Evolutionary conservation across 2,797 vertebrate species (phyloP).

Genomic region (Premnoplex brunnescens): DNA sequence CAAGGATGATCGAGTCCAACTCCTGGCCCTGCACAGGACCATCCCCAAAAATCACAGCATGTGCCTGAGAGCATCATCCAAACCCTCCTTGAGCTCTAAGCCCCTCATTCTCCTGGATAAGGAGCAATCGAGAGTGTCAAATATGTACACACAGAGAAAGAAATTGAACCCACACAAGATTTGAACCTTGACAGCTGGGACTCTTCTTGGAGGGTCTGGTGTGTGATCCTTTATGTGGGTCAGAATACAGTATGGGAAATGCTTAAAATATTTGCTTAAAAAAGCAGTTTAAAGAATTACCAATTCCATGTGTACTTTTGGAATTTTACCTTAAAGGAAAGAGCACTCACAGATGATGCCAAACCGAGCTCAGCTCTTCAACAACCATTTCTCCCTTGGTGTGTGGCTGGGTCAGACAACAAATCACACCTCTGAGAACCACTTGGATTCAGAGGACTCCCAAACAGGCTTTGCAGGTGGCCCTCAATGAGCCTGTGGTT

Average conservation of each 20-base stretch:
- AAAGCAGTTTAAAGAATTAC: not conserved
- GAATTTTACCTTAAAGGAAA: not conserved
- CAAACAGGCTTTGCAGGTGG: not conserved
- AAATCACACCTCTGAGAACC: not conserved
- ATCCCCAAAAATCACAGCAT: not conserved
- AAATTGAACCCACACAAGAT: not conserved
- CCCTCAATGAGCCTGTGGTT: not conserved
- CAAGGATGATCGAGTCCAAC: not conserved
- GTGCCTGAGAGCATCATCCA: not conserved
- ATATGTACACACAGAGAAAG: accelerated
- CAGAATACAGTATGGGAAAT: accelerated
- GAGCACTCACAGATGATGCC: not conserved
- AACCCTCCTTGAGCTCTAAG: not conserved
- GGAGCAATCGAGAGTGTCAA: not conserved
- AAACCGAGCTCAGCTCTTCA: not conserved
- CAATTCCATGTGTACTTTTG: not conserved
- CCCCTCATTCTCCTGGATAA: not conserved
- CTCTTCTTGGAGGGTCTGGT: not conserved
- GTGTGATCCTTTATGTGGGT: not conserved
- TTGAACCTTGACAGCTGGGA: accelerated
- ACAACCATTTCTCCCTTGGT: not conserved
- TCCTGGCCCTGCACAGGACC: not conserved
- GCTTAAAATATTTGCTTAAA: not conserved
- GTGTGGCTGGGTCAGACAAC: not conserved
- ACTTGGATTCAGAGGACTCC: not conserved